Percentiles rank a stretch among this genome's conserved stretches.
phyloP scores from a whole-genome alignment of 2,113 vertebrate genomes.

The Notarius quadriscutis region DNA sequence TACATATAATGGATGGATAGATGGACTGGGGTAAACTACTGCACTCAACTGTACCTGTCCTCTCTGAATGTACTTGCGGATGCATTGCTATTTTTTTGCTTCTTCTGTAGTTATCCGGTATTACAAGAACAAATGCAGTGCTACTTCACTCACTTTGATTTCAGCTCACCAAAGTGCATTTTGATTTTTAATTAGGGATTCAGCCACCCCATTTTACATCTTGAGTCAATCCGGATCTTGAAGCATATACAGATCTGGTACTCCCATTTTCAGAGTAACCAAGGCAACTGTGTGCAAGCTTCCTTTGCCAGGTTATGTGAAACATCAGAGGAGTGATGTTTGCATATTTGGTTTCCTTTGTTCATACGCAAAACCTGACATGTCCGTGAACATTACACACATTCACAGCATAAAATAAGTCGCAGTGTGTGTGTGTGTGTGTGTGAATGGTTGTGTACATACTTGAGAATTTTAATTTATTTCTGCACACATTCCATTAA shows the following conservation, averaged over 20 bases:
- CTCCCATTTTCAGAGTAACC: background rate
- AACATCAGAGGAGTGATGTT: background rate
- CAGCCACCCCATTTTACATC: background rate
- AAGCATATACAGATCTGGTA: background rate
- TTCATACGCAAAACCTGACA: background rate
- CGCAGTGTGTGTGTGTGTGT: background rate
- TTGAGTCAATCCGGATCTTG: background rate
- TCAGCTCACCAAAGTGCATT: background rate
- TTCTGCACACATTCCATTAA: slow-evolving; percentile 60
- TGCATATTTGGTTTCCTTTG: background rate
- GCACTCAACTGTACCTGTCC: background rate
- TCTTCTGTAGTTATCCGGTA: slow-evolving; percentile 1
- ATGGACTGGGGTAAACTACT: too few species aligned
- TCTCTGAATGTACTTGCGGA: slow-evolving; percentile 4
- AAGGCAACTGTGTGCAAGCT: background rate
- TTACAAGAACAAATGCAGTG: background rate
- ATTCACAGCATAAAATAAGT: background rate
- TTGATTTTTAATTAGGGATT: background rate
- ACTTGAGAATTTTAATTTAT: background rate
- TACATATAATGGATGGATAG: too few species aligned
- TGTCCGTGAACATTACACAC: background rate
- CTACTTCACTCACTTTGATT: background rate
- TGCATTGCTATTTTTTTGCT: background rate
- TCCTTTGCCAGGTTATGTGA: background rate
- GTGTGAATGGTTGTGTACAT: background rate